Percentiles rank a stretch among this genome's conserved stretches.
These are phyloP conservation scores for Platycercus adscitus DNA, from an alignment of 2,113 vertebrate genomes.

Conservation along the genomic window DNA sequence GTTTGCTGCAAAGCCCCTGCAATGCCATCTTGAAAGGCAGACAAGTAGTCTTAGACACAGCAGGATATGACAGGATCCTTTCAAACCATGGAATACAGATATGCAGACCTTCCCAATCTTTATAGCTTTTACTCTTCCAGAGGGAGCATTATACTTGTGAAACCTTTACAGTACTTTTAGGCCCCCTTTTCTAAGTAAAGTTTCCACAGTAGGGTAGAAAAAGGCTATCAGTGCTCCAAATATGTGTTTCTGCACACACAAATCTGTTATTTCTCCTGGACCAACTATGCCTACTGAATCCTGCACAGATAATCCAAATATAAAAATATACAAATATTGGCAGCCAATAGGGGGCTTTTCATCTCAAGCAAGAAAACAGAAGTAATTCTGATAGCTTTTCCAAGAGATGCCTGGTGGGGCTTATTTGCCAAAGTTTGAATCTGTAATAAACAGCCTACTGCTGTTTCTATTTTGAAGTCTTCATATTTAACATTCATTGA, in stretches of 20 bases:
- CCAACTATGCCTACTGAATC: conserved; percentile 37
- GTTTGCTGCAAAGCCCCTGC: conserved; percentile 1
- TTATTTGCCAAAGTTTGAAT: conserved; percentile 66
- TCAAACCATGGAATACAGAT: neutral
- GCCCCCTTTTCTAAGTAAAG: neutral
- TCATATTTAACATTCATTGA: conserved; percentile 32
- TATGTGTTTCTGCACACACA: conserved; percentile 53
- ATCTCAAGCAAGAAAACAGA: conserved; percentile 53
- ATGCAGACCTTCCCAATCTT: neutral
- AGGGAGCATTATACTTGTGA: neutral
- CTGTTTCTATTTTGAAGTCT: conserved; percentile 60
- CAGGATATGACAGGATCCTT: neutral
- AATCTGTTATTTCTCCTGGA: conserved; percentile 63
- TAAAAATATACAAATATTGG: conserved; percentile 62
- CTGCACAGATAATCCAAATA: conserved; percentile 32
- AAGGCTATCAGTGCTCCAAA: conserved; percentile 49
- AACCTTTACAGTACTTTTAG: neutral
- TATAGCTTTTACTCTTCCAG: neutral
- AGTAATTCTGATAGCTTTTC: conserved; percentile 65
- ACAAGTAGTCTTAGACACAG: neutral
- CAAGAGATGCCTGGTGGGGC: conserved; percentile 56
- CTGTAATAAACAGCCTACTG: conserved; percentile 55
- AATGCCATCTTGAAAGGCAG: neutral
- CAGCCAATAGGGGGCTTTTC: conserved; percentile 60
- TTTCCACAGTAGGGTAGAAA: conserved; percentile 38